Evolutionary conservation across 2,888 invertebrate species (phyloP).

Genomic region (Hydriomena furcata): DNA sequence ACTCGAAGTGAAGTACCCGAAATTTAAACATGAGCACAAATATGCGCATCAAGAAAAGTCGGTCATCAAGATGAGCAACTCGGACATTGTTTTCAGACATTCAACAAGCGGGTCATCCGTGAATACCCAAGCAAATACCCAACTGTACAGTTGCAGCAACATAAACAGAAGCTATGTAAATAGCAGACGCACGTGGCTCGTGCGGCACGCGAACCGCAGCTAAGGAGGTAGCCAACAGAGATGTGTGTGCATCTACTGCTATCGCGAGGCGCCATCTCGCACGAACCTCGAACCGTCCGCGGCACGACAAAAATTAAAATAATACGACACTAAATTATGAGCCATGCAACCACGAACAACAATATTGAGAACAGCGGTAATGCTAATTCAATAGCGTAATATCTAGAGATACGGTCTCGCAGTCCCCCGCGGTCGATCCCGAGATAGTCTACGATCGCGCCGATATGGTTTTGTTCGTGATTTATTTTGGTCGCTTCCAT

Average conservation of each 20-base stretch:
- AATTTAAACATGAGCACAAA: too few relatives aligned
- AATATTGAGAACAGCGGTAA: conserved; percentile 74
- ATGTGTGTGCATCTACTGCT: conserved; percentile 64
- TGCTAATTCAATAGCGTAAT: conserved; percentile 82
- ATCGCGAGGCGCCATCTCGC: conserved; percentile 65
- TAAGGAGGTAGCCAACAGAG: conserved; percentile 41
- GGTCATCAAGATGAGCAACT: too few relatives aligned
- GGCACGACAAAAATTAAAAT: conserved; percentile 69
- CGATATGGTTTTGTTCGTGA: conserved; percentile 80
- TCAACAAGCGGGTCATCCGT: conserved; percentile 2
- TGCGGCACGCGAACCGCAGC: conserved; percentile 49
- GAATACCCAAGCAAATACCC: conserved; percentile 2
- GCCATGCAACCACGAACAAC: conserved; percentile 53
- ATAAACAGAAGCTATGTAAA: conserved; percentile 45
- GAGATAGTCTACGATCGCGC: conserved; percentile 75
- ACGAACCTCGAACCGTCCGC: conserved; percentile 57
- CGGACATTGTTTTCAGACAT: neutral
- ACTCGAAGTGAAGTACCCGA: too few relatives aligned
- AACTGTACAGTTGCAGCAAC: conserved; percentile 21
- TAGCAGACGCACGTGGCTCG: conserved; percentile 47
- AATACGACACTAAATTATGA: conserved; percentile 67
- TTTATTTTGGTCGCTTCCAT: conserved; percentile 80
- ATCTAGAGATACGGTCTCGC: conserved; percentile 61
- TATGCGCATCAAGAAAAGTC: too few relatives aligned
- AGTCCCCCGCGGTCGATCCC: conserved; percentile 65